A percentile compares a stretch with the other conserved stretches of the same genome.
phyloP scores from a whole-genome alignment of 2,888 invertebrate species.

The Pseudolycoriella hygida region DNA sequence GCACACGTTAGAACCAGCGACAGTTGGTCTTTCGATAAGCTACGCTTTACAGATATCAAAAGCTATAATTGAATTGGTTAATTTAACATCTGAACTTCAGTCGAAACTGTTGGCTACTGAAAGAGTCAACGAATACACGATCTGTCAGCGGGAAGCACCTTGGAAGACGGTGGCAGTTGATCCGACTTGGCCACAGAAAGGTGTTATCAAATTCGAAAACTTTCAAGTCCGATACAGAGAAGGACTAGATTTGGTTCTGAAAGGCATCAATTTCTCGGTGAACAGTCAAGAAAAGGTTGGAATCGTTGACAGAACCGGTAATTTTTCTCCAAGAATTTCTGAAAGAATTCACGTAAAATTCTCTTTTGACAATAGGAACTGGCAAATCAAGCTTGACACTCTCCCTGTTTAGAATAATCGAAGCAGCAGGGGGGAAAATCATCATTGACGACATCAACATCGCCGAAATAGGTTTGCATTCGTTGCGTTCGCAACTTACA shows the following conservation, averaged over 20 bases:
- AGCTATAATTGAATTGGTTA: constrained; percentile 36
- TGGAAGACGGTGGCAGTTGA: constrained; percentile 28
- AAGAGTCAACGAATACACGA: constrained; percentile 37
- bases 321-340: too few relatives aligned
- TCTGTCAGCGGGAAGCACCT: constrained; percentile 20
- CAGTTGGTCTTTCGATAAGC: constrained; percentile 35
- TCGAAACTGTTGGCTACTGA: constrained; percentile 42
- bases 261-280: constrained; percentile 58
- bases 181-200: constrained; percentile 61
- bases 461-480: constrained; percentile 28
- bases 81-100: constrained; percentile 37
- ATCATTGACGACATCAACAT: constrained; percentile 29
- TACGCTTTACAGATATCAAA: constrained; percentile 30
- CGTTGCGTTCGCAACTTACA: constrained; percentile 27
- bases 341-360: too few relatives aligned
- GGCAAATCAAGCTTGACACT: constrained; percentile 83
- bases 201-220: constrained; percentile 61
- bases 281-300: constrained; percentile 76
- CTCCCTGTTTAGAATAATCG: constrained; percentile 71
- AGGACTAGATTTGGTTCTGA: constrained; percentile 71
- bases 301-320: constrained; percentile 77
- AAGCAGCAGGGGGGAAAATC: constrained; percentile 31
- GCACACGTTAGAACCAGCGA: constrained; percentile 20
- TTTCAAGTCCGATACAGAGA: constrained; percentile 75
- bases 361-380: too few relatives aligned